A percentile compares a stretch with the other conserved stretches of the same genome.
phyloP scores from a whole-genome alignment of 2,888 invertebrate genomes.

The Oligia fasciuncula region DNA sequence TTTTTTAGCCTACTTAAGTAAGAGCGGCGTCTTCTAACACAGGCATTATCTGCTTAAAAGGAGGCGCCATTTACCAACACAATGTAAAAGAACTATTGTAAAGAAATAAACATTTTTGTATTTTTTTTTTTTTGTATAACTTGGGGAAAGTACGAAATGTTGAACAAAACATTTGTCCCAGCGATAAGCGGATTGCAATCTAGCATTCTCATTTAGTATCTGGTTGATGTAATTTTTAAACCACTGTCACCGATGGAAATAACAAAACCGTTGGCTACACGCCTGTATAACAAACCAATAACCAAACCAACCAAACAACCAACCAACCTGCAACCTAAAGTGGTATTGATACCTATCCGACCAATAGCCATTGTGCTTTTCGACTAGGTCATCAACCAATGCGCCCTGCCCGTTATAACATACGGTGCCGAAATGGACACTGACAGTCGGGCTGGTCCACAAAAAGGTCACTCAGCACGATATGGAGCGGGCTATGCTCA shows the following conservation, averaged over 20 bases:
- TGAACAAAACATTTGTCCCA: slow-evolving; percentile 29
- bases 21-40: too few species aligned
- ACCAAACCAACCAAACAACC: neutral
- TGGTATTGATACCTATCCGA: neutral
- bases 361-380: too few species aligned
- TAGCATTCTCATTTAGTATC: slow-evolving; percentile 14
- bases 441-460: neutral
- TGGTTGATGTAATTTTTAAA: slow-evolving; percentile 7
- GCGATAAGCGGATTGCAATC: slow-evolving; percentile 28
- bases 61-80: too few species aligned
- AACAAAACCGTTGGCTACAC: neutral
- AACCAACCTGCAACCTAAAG: neutral
- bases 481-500: neutral
- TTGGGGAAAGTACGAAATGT: slow-evolving; percentile 18
- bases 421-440: neutral
- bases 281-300: neutral
- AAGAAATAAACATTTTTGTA: too few species aligned
- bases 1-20: too few species aligned
- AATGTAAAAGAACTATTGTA: too few species aligned
- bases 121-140: too few species aligned
- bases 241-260: neutral
- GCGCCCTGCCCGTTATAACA: neutral
- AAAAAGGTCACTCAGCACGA: neutral
- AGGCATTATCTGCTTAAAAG: too few species aligned
- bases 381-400: neutral